These are phyloP conservation scores for Oligia fasciuncula DNA, from an alignment of 2,888 invertebrate genomes.

Conservation along the genomic window DNA sequence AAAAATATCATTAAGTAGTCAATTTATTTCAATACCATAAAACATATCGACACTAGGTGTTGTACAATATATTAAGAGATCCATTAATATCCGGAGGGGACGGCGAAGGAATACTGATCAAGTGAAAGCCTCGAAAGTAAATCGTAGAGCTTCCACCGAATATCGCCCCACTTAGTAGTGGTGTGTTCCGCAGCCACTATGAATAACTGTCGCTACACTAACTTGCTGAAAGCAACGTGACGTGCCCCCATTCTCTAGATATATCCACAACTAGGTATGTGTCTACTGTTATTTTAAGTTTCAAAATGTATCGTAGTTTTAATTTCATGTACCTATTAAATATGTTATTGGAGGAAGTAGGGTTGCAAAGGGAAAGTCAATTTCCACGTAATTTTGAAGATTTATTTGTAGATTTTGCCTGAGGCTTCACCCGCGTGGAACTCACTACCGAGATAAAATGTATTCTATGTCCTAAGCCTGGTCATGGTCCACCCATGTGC, in stretches of 20 bases:
- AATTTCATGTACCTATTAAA: neutral
- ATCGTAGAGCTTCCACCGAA: conserved; percentile 54
- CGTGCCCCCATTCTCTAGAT: conserved; percentile 19
- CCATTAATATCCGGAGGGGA: conserved; percentile 56
- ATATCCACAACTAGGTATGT: conserved; percentile 18
- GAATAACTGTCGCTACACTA: conserved; percentile 54
- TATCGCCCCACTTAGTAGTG: conserved; percentile 58
- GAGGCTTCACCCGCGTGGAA: too few species aligned
- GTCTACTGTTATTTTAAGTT: conserved; percentile 4
- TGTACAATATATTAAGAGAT: conserved; percentile 53
- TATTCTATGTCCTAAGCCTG: too few species aligned
- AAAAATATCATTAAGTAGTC: too few species aligned
- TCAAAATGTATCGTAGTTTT: neutral
- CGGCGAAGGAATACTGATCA: conserved; percentile 58
- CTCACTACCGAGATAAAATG: too few species aligned
- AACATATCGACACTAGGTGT: conserved; percentile 27
- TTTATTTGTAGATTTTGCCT: neutral
- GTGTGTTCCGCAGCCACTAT: conserved; percentile 54
- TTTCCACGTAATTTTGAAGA: neutral
- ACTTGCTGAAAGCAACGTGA: conserved; percentile 49
- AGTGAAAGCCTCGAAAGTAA: conserved; percentile 58
- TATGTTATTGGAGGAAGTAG: neutral
- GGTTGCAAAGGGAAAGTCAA: neutral
- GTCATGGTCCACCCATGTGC: too few species aligned
- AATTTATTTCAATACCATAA: conserved; percentile 38